A percentile compares a stretch with the other conserved stretches of the same genome.
Evolutionary conservation across 2,888 invertebrate genomes (phyloP).

Genomic region (Drosophila mimica): DNA sequence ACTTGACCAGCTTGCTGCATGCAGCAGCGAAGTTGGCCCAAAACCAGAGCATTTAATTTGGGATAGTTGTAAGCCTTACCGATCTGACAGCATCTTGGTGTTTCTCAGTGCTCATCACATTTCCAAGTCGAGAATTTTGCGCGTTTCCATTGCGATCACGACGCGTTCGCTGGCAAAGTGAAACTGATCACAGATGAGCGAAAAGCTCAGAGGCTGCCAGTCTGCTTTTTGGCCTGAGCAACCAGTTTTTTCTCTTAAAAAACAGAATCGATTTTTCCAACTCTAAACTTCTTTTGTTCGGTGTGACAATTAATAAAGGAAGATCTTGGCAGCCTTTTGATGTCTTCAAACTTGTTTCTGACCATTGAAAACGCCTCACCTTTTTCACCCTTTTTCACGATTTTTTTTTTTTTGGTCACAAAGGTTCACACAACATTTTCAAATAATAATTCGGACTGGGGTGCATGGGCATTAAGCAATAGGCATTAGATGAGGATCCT

Average conservation of each 20-base stretch:
- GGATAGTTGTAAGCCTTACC: slow-evolving; percentile 25
- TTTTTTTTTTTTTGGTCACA: slow-evolving; percentile 14
- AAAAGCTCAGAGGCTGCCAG: slow-evolving; percentile 36
- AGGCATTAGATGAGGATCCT: slow-evolving; percentile 41
- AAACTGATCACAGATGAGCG: slow-evolving; percentile 62
- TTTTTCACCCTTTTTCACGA: slow-evolving; percentile 64
- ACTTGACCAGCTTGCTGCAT: slow-evolving; percentile 27
- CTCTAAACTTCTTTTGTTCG: slow-evolving; percentile 62
- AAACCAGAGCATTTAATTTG: slow-evolving; percentile 24
- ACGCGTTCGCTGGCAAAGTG: slow-evolving; percentile 67
- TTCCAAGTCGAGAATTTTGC: slow-evolving; percentile 12
- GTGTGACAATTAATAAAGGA: slow-evolving; percentile 67
- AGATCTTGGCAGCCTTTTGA: slow-evolving; percentile 57
- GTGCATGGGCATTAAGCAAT: slow-evolving; percentile 41
- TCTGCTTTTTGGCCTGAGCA: slow-evolving; percentile 15
- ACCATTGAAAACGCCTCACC: slow-evolving; percentile 65
- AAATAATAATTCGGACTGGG: slow-evolving; percentile 62
- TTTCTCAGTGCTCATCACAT: neutral
- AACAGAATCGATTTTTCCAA: slow-evolving; percentile 55
- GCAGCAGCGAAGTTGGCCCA: slow-evolving; percentile 32
- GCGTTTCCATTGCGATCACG: slow-evolving; percentile 58
- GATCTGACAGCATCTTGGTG: slow-evolving; percentile 15
- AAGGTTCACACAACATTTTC: slow-evolving; percentile 60
- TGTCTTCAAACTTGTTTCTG: slow-evolving; percentile 70
- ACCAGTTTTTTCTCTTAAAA: slow-evolving; percentile 54